phyloP scores from a whole-genome alignment of 2,888 invertebrate genomes.

The Epirrita christyi region DNA sequence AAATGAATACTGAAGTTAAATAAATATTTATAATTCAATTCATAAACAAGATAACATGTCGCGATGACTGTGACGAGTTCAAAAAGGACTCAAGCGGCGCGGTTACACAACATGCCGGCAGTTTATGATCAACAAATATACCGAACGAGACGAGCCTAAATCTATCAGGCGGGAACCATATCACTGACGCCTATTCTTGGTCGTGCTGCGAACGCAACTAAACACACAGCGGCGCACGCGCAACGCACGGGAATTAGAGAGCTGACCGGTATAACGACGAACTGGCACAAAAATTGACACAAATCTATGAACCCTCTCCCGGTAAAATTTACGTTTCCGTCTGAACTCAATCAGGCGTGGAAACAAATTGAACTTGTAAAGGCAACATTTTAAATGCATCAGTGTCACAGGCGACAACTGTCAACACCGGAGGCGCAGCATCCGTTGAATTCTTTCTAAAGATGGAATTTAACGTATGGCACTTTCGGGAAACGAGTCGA shows the following conservation, averaged over 20 bases:
- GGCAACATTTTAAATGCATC: conserved; percentile 58
- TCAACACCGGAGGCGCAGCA: conserved; percentile 77
- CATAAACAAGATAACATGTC: conserved; percentile 58
- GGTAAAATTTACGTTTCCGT: conserved; percentile 73
- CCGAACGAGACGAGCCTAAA: conserved; percentile 51
- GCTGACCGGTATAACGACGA: conserved; percentile 57
- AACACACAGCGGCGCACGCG: conserved; percentile 71
- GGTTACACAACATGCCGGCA: conserved; percentile 61
- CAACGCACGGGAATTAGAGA: conserved; percentile 68
- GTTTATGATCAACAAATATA: conserved; percentile 57
- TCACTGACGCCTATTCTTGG: conserved; percentile 76
- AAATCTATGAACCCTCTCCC: conserved; percentile 66
- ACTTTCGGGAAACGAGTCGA: conserved; percentile 64
- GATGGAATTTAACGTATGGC: conserved; percentile 71
- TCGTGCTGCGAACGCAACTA: conserved; percentile 78
- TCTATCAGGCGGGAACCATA: conserved; percentile 59
- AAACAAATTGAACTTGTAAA: conserved; percentile 64
- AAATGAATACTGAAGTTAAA: conserved; percentile 59
- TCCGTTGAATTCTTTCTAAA: conserved; percentile 74
- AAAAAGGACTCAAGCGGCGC: conserved; percentile 50
- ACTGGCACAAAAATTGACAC: conserved; percentile 67
- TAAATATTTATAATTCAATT: conserved; percentile 49
- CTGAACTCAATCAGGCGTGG: conserved; percentile 68
- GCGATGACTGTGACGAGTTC: conserved; percentile 50
- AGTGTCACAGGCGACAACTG: conserved; percentile 72